phyloP scores from a whole-genome alignment of 2,888 invertebrate genomes.

The Micoletzkya japonica region DNA sequence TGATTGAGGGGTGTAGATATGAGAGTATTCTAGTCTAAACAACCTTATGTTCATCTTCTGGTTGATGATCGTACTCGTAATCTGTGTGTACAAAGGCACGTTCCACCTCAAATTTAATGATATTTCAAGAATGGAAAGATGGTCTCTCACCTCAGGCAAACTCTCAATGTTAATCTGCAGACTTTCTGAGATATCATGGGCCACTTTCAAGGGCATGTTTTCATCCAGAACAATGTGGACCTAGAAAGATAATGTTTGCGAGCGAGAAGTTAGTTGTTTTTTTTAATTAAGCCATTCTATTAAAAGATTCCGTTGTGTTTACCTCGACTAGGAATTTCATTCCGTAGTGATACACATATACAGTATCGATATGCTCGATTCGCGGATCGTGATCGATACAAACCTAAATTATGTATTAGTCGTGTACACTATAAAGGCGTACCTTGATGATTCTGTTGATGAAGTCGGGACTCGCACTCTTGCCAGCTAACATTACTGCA shows the following conservation, averaged over 20 bases:
- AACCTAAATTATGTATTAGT: slow-evolving; percentile 38
- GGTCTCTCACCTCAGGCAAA: slow-evolving; percentile 57
- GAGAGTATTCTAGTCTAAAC: slow-evolving; percentile 62
- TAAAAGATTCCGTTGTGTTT: background rate
- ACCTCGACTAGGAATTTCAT: slow-evolving; percentile 43
- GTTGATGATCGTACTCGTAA: slow-evolving; percentile 67
- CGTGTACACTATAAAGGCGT: background rate
- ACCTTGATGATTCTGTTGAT: slow-evolving; percentile 64
- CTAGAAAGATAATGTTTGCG: slow-evolving; percentile 23
- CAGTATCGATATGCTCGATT: slow-evolving; percentile 66
- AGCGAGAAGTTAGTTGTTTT: no score
- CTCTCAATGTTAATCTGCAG: slow-evolving; percentile 67
- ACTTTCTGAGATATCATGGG: slow-evolving; percentile 68
- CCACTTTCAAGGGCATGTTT: slow-evolving; percentile 65
- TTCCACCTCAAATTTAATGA: slow-evolving; percentile 62
- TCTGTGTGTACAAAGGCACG: slow-evolving; percentile 69
- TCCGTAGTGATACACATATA: slow-evolving; percentile 69
- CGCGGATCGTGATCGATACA: slow-evolving; percentile 60
- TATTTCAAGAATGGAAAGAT: background rate
- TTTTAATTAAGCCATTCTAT: background rate
- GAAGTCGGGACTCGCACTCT: slow-evolving; percentile 59
- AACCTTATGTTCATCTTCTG: slow-evolving; percentile 66
- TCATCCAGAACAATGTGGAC: slow-evolving; percentile 66
- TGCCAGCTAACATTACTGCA: slow-evolving; percentile 57
- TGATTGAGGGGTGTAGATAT: no score